A percentile compares a stretch with the other conserved stretches of the same genome.
Evolutionary conservation across 1,140 invertebrate species (phyloP).

Genomic region (Eurytemora carolleeae): DNA sequence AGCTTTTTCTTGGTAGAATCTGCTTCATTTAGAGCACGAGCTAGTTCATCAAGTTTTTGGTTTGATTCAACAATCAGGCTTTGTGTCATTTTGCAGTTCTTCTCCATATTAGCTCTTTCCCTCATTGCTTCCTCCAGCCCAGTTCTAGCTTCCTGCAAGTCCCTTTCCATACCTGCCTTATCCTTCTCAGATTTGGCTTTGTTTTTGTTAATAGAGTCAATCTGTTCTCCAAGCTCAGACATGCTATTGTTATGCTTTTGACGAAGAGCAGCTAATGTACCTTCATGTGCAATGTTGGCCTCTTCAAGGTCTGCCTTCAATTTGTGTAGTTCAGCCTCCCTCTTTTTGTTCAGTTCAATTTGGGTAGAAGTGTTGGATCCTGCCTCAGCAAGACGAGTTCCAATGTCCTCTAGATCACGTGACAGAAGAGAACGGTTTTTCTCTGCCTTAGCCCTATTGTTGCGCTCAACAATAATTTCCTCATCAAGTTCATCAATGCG

Average conservation of each 20-base stretch:
- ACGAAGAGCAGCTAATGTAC: constrained; percentile 29
- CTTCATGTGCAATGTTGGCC: constrained; percentile 35
- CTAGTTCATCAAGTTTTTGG: constrained; percentile 13
- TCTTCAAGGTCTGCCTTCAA: constrained; percentile 37
- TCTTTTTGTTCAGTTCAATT: constrained; percentile 39
- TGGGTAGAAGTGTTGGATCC: constrained; percentile 10
- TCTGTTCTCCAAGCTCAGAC: constrained; percentile 34
- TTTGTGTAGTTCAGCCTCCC: constrained; percentile 38
- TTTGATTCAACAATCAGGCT: constrained; percentile 3
- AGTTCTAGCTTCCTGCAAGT: constrained; percentile 7
- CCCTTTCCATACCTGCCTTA: constrained; percentile 9
- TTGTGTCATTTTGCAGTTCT: constrained; percentile 11
- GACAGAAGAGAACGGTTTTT: constrained; percentile 6
- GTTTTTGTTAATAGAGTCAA: constrained; percentile 34
- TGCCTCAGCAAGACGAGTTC: constrained; percentile 21
- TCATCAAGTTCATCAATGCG: constrained; percentile 94
- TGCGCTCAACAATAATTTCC: constrained; percentile 88
- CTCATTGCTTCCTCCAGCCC: constrained; percentile 6
- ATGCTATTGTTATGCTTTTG: constrained; percentile 39
- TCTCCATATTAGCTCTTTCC: constrained; percentile 22
- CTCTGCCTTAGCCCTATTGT: constrained; percentile 64
- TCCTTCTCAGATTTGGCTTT: constrained; percentile 14
- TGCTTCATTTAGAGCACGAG: constrained; percentile 11
- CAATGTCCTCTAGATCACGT: constrained; percentile 4
- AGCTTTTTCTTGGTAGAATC: constrained; percentile 9